A percentile compares a stretch with the other conserved stretches of the same genome.
phyloP scores from a whole-genome alignment of 2,888 invertebrate species.

The Euplagia quadripunctaria region DNA sequence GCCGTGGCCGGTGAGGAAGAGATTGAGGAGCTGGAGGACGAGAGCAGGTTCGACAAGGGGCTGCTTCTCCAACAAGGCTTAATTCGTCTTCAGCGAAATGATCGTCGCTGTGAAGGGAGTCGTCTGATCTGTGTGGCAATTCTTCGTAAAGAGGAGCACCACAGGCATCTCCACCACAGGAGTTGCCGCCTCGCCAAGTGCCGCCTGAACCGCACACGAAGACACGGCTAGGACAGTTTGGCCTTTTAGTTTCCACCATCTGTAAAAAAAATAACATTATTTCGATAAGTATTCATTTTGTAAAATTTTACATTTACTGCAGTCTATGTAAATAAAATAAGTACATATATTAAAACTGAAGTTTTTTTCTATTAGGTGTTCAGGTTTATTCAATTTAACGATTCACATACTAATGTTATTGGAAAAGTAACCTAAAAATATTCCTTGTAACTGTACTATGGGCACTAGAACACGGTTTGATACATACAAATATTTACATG shows the following conservation, averaged over 20 bases:
- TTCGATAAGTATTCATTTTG: background rate
- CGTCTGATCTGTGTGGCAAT: constrained; percentile 89
- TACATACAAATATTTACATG: too few species aligned
- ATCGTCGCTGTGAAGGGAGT: constrained; percentile 91
- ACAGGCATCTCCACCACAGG: constrained; percentile 78
- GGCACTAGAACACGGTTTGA: too few species aligned
- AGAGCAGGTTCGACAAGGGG: constrained; percentile 83
- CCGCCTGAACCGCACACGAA: constrained; percentile 89
- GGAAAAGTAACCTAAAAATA: too few species aligned
- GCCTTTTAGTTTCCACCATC: constrained; percentile 92
- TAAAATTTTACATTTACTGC: too few species aligned
- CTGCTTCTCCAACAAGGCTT: constrained; percentile 84
- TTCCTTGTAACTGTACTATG: too few species aligned
- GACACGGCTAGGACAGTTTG: constrained; percentile 87
- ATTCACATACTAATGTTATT: too few species aligned
- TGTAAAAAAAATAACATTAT: constrained; percentile 72
- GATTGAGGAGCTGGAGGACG: constrained; percentile 83
- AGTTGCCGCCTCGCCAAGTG: constrained; percentile 87
- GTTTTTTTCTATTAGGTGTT: too few species aligned
- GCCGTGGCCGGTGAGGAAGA: constrained; percentile 87
- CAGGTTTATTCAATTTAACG: too few species aligned
- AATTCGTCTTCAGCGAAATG: constrained; percentile 95
- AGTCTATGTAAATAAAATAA: too few species aligned
- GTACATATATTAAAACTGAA: too few species aligned
- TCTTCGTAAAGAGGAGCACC: constrained; percentile 94